Conservation (phyloP, 2,797 vertebrate species). For the Prionace glauca region DNA sequence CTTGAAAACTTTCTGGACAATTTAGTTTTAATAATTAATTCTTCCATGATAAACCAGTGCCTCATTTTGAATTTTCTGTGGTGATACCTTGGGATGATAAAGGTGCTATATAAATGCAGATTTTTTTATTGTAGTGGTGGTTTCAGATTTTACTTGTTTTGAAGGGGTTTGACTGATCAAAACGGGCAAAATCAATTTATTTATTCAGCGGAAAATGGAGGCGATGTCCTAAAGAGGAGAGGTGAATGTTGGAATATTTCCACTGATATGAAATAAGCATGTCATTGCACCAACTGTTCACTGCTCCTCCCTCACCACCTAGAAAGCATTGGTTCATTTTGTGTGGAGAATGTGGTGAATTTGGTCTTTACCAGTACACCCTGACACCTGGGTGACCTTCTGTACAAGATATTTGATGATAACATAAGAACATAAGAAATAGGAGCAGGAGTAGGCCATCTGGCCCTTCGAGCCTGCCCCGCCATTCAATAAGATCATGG, state of each 20-base stretch:
- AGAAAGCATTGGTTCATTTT: no score
- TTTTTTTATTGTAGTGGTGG: neutral
- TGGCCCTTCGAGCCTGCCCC: no score
- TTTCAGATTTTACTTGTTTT: neutral
- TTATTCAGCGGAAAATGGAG: neutral
- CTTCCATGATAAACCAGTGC: neutral
- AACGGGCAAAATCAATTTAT: neutral
- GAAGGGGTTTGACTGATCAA: neutral
- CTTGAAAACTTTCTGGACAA: neutral
- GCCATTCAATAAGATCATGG: no score
- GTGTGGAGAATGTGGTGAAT: no score
- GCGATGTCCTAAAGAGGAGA: neutral
- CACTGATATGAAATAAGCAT: no score
- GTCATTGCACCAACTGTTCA: neutral
- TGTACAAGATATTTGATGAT: no score
- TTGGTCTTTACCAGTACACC: no score
- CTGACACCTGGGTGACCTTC: no score
- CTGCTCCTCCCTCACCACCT: no score
- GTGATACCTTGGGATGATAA: neutral
- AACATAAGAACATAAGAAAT: no score
- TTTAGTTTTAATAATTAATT: neutral
- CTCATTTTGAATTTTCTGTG: neutral
- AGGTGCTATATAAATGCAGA: neutral
- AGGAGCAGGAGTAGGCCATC: no score
- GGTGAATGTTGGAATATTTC: neutral